Evolutionary conservation across 2,888 invertebrate genomes (phyloP), one percentile per base, ranked within the genome.

Genomic region (Choreutis nemorana): DNA sequence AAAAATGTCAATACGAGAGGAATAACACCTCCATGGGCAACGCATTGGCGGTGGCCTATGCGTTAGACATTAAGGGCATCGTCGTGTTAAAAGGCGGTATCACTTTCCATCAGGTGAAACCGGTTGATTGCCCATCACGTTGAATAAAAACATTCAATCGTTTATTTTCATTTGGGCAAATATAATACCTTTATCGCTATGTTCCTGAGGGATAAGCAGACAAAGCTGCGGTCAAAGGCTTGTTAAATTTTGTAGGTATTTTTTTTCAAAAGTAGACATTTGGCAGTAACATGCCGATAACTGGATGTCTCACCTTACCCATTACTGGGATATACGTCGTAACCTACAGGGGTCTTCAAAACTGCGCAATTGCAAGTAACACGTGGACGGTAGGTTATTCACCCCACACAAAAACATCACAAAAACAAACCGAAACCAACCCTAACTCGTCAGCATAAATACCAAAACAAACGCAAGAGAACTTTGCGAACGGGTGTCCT

Each of bases 361-460:
- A 68, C 71, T 71, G 60, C 73, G 73, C 66, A 72, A 51, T 66
- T 72, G 67, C 68, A 68, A 50, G 45, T 52, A 48, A 58, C 73
- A 73, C 72, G 73, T 70, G 72, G 56, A 44, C 40, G 35, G 36
- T 38, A 47, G 70, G 63, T 68, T 67, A 55, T 68, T 70, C 64
- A 70, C 70, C 72, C 41, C 49, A 30, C 13, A 14, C 13, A 9
- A 9, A 6, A 9, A 34, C 22, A 14, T 26, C 20, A n/a, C n/a
- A n/a, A n/a, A 31, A 34, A 12, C 31, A 34, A 23, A 25, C 28
- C 9, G 36, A 34, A 33, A 20, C 29, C 33, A 25, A 37, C 36
- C 34, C 29, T 42, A 36, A 33, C 11, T 8, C 31, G 8, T 22
- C 8, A 3, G 10, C n/a, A 7, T 29, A 32, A 34, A 24, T 36